Base-by-base conservation (phyloP, 2,888 invertebrate species). In the Drosophila multiciliata region DNA sequence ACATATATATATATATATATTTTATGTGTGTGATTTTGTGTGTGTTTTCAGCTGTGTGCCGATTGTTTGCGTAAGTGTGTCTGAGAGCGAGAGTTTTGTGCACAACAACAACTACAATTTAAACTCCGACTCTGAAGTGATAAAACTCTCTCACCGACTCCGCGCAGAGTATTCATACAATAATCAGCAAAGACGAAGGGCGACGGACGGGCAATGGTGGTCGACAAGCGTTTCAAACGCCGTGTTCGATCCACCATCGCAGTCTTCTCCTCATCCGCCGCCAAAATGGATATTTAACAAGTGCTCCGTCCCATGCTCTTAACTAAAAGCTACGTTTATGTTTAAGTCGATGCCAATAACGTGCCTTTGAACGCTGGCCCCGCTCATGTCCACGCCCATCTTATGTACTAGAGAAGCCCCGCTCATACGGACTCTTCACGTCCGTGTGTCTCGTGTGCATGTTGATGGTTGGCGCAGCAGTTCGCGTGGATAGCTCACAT, bases 361-460 rank as follows among this genome's bases (percentile, higher is more conserved):
- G 81, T 75, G 71, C 71, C 26, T 40, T 57, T 29, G 68, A 75
- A 78, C 70, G 71, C 58, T 64, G 80, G 78, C 78, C 67, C 49
- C 80, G 74, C 77, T 77, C 59, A 66, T 64, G 66, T 78, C 70
- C 70, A 66, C 66, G 73, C 59, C 72, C 71, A 66, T 75, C 61
- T 83, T 91, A 92, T 88, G 91, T 89, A 80, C 91, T 92, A 66
- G 91, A 92, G 71, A 91, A 92, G 32, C 93, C 92, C 61, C 93
- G 82, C 64, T 93, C 93, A 62, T 90, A 93, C 9, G 91, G 91
- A 70, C 87, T 91, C 75, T 93, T 92, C 3, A 92, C 92, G 35
- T 93, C 93, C 69, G 91, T 91, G 87, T 95, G 95, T 89, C 95
- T 94, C 35, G 95, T 95, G 82, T 95, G 95, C 80, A 95, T 93